Evolutionary conservation across 2,888 invertebrate genomes (phyloP).

Genomic region (Ommatoiulus sabulosus): DNA sequence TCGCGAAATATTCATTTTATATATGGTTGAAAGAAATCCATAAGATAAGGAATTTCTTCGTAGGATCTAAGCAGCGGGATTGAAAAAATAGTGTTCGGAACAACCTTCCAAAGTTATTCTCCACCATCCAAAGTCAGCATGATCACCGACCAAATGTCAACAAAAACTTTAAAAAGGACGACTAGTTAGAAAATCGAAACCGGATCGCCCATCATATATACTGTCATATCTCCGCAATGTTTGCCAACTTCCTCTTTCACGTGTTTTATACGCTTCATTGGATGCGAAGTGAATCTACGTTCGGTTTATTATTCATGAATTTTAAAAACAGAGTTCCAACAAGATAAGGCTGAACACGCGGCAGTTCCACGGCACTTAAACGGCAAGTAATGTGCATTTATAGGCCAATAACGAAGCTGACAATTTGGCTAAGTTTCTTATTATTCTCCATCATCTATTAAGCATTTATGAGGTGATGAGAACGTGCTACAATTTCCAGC

Average conservation of each 20-base stretch:
- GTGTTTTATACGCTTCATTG: background rate
- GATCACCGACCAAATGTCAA: no score
- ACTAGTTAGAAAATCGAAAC: no score
- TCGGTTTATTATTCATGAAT: conserved; percentile 12
- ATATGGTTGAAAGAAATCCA: no score
- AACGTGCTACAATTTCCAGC: background rate
- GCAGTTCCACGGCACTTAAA: background rate
- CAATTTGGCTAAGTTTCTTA: conserved; percentile 19
- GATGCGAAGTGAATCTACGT: background rate
- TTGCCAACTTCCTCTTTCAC: background rate
- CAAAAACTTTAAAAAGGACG: no score
- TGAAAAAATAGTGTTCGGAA: no score
- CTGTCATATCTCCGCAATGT: background rate
- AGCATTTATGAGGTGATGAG: background rate
- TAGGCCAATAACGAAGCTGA: conserved; percentile 3
- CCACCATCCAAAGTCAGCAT: no score
- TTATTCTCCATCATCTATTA: background rate
- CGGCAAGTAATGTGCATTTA: background rate
- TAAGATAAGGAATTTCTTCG: no score
- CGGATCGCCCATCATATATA: background rate
- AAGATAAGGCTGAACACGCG: conserved; percentile 1
- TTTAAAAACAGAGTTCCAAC: background rate
- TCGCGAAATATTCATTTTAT: no score
- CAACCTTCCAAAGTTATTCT: no score
- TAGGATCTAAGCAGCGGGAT: no score